A percentile compares a stretch with the other conserved stretches of the same genome.
phyloP scores from a whole-genome alignment of 2,797 vertebrate species.

The Hozukius guyotensis region DNA sequence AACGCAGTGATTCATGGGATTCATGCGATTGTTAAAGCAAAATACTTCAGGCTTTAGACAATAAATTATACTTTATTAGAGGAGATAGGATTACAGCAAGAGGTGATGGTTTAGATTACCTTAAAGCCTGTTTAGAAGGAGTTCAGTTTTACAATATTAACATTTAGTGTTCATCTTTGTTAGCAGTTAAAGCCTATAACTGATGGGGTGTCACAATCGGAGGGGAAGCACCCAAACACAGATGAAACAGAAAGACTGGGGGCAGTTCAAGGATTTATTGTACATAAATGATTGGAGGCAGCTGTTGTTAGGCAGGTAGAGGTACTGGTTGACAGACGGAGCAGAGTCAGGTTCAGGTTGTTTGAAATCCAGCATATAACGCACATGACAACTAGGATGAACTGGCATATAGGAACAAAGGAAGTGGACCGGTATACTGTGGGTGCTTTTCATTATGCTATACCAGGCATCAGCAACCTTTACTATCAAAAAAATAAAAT shows the following conservation, averaged over 20 bases:
- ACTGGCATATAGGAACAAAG: too few species aligned
- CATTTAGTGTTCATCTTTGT: not conserved
- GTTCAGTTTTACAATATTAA: not conserved
- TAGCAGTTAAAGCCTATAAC: not conserved
- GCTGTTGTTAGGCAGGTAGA: too few species aligned
- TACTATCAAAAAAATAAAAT: too few species aligned
- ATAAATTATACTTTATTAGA: conserved; percentile 1
- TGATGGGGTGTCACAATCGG: not conserved
- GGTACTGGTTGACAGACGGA: too few species aligned
- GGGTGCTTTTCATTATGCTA: too few species aligned
- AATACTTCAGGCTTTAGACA: not conserved
- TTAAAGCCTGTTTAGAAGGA: not conserved
- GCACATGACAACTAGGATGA: too few species aligned
- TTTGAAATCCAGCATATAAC: too few species aligned
- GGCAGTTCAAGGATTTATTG: not conserved
- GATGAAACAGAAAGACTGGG: not conserved
- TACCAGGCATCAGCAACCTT: too few species aligned
- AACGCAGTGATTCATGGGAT: conserved; percentile 32
- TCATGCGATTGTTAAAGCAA: not conserved
- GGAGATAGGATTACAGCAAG: not conserved
- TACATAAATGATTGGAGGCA: not conserved
- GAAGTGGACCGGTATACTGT: too few species aligned
- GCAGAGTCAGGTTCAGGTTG: too few species aligned
- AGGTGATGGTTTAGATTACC: not conserved
- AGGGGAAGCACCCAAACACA: not conserved